A percentile compares a stretch with the other conserved stretches of the same genome.
These are phyloP conservation scores for Aphelinus atriplicis DNA, from an alignment of 1,140 invertebrate species.

Conservation along the genomic window DNA sequence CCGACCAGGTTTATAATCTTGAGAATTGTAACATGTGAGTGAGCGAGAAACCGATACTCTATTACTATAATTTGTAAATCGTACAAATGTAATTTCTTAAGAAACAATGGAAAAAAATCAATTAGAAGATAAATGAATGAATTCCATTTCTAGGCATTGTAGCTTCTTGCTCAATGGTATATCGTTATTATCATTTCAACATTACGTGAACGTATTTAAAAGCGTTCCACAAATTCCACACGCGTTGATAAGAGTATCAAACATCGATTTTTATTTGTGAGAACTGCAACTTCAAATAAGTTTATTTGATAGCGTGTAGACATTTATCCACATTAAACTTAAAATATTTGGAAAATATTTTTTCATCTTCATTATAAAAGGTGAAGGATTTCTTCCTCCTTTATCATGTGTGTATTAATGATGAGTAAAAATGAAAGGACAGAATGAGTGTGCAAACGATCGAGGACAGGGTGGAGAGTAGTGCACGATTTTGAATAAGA, in stretches of 20 bases:
- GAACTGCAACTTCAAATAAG: conserved; percentile 10
- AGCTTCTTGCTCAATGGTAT: background rate
- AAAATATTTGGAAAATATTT: conserved; percentile 9
- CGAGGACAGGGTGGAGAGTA: no score
- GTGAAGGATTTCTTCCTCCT: conserved; percentile 27
- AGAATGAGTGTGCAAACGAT: background rate
- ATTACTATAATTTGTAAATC: no score
- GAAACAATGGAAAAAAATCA: background rate
- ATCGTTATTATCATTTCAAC: background rate
- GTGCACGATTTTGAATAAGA: no score
- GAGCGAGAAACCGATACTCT: no score
- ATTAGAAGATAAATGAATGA: background rate
- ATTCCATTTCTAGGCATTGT: background rate
- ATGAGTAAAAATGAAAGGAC: background rate
- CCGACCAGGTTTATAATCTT: no score
- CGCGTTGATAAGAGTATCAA: conserved; percentile 2
- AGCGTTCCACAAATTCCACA: background rate
- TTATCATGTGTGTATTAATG: background rate
- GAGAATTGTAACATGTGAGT: no score
- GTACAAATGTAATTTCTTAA: no score
- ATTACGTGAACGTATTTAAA: background rate
- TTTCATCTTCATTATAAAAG: conserved; percentile 22
- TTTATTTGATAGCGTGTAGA: conserved; percentile 31
- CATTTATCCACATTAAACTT: conserved; percentile 26
- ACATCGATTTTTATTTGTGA: conserved; percentile 20